phyloP scores from a whole-genome alignment of 1,140 invertebrate genomes.

The Lysiphlebus fabarum region DNA sequence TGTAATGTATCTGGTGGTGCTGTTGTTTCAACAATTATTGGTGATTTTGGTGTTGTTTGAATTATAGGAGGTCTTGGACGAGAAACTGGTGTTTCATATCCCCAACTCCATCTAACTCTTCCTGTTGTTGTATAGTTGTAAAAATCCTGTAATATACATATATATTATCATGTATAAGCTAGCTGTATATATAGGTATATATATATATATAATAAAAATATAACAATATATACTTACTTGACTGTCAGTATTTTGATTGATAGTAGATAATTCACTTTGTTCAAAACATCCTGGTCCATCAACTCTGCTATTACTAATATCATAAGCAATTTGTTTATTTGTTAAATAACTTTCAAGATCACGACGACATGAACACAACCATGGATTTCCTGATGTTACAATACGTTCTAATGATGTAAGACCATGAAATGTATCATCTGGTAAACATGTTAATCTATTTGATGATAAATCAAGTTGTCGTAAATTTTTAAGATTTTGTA shows the following conservation, averaged over 20 bases:
- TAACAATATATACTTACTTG: conserved; percentile 16
- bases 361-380: conserved; percentile 31
- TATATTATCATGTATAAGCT: too few relatives aligned
- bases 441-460: conserved; percentile 33
- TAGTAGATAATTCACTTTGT: not conserved
- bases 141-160: conserved; percentile 9
- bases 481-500: conserved; percentile 27
- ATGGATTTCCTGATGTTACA: conserved; percentile 33
- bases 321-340: conserved; percentile 30
- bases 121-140: conserved; percentile 19
- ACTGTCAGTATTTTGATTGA: conserved; percentile 1
- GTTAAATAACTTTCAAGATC: conserved; percentile 28
- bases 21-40: conserved; percentile 7
- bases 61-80: conserved; percentile 12
- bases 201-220: too few relatives aligned
- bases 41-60: conserved; percentile 1
- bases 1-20: conserved; percentile 14
- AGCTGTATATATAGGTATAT: too few relatives aligned
- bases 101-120: conserved; percentile 15
- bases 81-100: conserved; percentile 7
- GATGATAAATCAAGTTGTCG: conserved; percentile 28
- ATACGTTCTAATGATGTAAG: conserved; percentile 30
- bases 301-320: conserved; percentile 30
- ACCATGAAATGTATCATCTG: conserved; percentile 23
- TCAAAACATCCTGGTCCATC: conserved; percentile 21